Percentiles rank a stretch among this genome's conserved stretches.
Conservation (phyloP, 2,888 invertebrate species). For the Parascotia fuliginaria region DNA sequence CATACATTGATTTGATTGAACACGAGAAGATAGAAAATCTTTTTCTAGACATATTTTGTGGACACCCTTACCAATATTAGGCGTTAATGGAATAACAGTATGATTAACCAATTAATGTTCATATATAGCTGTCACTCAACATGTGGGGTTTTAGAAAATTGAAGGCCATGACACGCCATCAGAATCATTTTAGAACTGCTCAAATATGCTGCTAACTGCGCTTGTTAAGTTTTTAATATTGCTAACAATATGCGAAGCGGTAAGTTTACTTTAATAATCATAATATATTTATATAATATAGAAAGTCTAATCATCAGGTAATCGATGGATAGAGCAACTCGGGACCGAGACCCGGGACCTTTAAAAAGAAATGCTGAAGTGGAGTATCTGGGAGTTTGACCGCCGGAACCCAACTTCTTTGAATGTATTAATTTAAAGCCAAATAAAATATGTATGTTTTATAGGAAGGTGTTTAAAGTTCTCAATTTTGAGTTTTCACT, state of each 20-base stretch:
- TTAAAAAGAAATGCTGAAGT: no score
- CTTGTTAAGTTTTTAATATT: constrained; percentile 59
- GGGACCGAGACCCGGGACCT: no score
- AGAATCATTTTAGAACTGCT: constrained; percentile 12
- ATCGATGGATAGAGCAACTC: no score
- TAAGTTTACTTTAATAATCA: constrained; percentile 45
- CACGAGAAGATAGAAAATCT: not conserved
- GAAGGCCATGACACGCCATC: constrained; percentile 47
- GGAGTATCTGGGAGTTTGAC: no score
- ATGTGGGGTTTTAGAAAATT: constrained; percentile 50
- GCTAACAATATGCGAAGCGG: constrained; percentile 62
- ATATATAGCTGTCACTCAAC: constrained; percentile 52
- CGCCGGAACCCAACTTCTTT: no score
- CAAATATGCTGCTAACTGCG: constrained; percentile 52
- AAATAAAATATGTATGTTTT: no score
- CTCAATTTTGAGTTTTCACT: no score
- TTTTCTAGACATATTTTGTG: constrained; percentile 14
- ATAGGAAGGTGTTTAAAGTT: no score
- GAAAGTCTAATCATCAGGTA: no score
- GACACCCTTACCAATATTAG: constrained; percentile 20
- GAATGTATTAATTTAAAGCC: no score
- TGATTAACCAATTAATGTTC: constrained; percentile 38
- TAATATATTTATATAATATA: no score
- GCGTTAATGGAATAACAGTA: constrained; percentile 30
- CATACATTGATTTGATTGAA: no score